Conservation (phyloP, 2,797 vertebrate species). For the Hyperoplus immaculatus region DNA sequence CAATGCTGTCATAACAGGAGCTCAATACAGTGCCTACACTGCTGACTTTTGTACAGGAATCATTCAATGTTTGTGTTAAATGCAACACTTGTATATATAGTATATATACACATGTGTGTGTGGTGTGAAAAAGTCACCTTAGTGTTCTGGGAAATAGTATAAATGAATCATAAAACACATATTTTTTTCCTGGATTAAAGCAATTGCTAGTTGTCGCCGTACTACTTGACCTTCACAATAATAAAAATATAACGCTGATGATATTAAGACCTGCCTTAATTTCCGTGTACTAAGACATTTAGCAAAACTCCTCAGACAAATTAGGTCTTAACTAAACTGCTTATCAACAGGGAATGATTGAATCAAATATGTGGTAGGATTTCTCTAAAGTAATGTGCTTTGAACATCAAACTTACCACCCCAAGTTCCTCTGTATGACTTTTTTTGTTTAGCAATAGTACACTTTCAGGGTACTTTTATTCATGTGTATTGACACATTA, state of each 20-base stretch:
- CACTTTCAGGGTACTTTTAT: background rate
- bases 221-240: background rate
- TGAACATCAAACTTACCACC: background rate
- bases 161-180: background rate
- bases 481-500: background rate
- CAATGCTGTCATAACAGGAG: background rate
- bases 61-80: background rate
- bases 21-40: background rate
- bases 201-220: background rate
- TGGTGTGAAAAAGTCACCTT: too few species aligned
- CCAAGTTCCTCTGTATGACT: background rate
- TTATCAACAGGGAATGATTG: background rate
- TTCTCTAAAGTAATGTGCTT: background rate
- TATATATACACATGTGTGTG: too few species aligned
- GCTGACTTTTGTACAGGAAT: background rate
- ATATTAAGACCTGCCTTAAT: background rate
- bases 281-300: background rate
- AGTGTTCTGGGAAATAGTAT: background rate
- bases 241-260: background rate
- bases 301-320: background rate
- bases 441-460: background rate
- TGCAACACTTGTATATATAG: background rate
- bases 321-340: background rate
- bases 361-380: background rate
- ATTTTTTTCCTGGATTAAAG: background rate